These are phyloP conservation scores for Pangasius djambal DNA, from an alignment of 2,797 vertebrate species.

Conservation along the genomic window DNA sequence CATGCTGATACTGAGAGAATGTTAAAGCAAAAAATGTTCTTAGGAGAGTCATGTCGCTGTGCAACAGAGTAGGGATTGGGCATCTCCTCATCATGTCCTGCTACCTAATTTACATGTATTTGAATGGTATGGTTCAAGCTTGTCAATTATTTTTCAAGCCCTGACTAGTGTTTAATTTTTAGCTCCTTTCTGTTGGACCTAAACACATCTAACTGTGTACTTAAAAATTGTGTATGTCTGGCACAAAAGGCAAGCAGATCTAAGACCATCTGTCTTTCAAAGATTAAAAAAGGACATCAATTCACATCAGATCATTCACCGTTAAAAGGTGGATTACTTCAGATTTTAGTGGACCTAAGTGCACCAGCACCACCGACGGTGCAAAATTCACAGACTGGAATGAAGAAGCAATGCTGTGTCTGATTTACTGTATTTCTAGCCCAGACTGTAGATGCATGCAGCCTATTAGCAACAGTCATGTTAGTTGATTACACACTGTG, in stretches of 20 bases:
- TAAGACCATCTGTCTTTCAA: background rate
- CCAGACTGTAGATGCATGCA: background rate
- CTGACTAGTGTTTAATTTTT: background rate
- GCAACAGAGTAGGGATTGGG: background rate
- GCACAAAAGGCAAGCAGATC: background rate
- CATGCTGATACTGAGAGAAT: conserved; percentile 6
- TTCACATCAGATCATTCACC: background rate
- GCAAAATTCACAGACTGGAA: background rate
- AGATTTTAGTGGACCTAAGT: background rate
- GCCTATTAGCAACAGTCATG: background rate
- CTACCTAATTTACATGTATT: background rate
- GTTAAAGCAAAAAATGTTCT: background rate
- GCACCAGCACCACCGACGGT: background rate
- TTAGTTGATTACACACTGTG: background rate
- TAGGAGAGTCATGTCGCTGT: background rate
- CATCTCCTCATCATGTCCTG: background rate
- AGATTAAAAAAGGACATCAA: background rate
- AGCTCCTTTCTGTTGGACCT: background rate
- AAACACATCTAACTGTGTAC: background rate
- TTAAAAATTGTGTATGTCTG: background rate
- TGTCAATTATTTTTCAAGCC: background rate
- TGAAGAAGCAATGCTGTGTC: background rate
- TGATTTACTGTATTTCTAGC: conserved; percentile 11
- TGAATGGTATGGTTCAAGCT: background rate
- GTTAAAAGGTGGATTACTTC: background rate